Conservation (phyloP, 2,888 invertebrate genomes). For the Corythucha ciliata region DNA sequence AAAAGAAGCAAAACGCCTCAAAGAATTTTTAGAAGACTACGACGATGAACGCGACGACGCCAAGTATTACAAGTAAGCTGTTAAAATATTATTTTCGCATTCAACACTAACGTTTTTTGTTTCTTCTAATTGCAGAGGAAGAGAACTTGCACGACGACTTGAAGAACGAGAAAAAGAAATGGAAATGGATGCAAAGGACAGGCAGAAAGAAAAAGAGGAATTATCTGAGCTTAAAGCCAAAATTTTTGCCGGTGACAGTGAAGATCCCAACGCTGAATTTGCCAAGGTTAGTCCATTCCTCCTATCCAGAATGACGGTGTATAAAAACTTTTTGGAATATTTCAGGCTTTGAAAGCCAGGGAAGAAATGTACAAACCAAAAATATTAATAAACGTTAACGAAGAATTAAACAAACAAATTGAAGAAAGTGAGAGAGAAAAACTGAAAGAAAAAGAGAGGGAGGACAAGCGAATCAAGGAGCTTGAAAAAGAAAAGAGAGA, state of each 20-base stretch:
- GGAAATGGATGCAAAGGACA: slow-evolving; percentile 81
- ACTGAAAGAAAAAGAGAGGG: slow-evolving; percentile 46
- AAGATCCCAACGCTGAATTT: slow-evolving; percentile 56
- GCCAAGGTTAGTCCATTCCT: slow-evolving; percentile 49
- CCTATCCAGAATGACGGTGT: no score
- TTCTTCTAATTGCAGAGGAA: slow-evolving; percentile 51
- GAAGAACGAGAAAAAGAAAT: slow-evolving; percentile 89
- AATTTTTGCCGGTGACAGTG: slow-evolving; percentile 56
- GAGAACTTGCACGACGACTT: slow-evolving; percentile 81
- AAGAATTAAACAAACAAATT: slow-evolving; percentile 42
- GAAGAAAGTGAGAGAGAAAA: slow-evolving; percentile 41
- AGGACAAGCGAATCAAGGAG: slow-evolving; percentile 39
- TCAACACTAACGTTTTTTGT: background rate
- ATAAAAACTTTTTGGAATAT: no score
- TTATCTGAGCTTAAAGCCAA: slow-evolving; percentile 71
- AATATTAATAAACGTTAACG: slow-evolving; percentile 55
- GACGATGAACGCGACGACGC: slow-evolving; percentile 96
- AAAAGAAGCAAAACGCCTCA: slow-evolving; percentile 84
- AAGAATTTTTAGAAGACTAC: slow-evolving; percentile 98
- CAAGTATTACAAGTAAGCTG: slow-evolving; percentile 83
- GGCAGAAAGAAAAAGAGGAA: slow-evolving; percentile 80
- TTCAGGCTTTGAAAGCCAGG: slow-evolving; percentile 56
- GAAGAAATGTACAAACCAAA: slow-evolving; percentile 79
- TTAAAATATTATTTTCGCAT: background rate
- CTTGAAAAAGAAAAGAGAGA: slow-evolving; percentile 35